Evolutionary conservation across 2,888 invertebrate species (phyloP).

Genomic region (Antheraea assamensis): DNA sequence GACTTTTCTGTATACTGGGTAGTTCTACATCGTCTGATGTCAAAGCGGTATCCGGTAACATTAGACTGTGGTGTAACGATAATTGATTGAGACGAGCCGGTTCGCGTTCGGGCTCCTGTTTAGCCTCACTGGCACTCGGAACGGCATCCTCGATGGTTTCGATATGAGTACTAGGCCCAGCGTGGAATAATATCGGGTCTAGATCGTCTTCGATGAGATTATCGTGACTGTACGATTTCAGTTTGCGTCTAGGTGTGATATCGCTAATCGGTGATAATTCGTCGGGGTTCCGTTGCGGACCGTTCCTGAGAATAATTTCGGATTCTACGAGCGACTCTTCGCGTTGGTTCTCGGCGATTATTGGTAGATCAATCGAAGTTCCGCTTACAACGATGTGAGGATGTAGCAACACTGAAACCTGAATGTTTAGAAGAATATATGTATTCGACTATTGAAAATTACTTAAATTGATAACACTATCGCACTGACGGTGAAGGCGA

Average conservation of each 20-base stretch:
- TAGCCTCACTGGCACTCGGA: slow-evolving; percentile 33
- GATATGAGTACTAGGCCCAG: slow-evolving; percentile 45
- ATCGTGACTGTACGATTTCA: slow-evolving; percentile 55
- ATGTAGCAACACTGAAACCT: slow-evolving; percentile 70
- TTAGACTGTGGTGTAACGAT: slow-evolving; percentile 59
- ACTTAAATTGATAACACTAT: no score
- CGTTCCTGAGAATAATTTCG: slow-evolving; percentile 40
- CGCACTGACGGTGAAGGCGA: no score
- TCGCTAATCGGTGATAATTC: slow-evolving; percentile 25
- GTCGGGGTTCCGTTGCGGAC: slow-evolving; percentile 14
- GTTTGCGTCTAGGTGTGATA: slow-evolving; percentile 33
- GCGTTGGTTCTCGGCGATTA: slow-evolving; percentile 55
- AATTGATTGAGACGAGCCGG: slow-evolving; percentile 33
- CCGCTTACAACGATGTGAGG: slow-evolving; percentile 61
- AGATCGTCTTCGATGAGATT: slow-evolving; percentile 44
- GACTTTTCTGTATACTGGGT: slow-evolving; percentile 55
- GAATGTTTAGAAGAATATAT: slow-evolving; percentile 11
- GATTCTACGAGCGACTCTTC: slow-evolving; percentile 54
- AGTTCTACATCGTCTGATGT: slow-evolving; percentile 48
- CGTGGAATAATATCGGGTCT: slow-evolving; percentile 35
- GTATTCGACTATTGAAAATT: no score
- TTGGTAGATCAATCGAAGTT: slow-evolving; percentile 64
- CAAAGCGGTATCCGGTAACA: slow-evolving; percentile 37
- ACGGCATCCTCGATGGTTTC: slow-evolving; percentile 27
- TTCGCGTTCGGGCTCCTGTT: slow-evolving; percentile 36